Percentiles rank a stretch among this genome's conserved stretches.
phyloP scores from a whole-genome alignment of 2,113 vertebrate species.

The Saguinus imperator region DNA sequence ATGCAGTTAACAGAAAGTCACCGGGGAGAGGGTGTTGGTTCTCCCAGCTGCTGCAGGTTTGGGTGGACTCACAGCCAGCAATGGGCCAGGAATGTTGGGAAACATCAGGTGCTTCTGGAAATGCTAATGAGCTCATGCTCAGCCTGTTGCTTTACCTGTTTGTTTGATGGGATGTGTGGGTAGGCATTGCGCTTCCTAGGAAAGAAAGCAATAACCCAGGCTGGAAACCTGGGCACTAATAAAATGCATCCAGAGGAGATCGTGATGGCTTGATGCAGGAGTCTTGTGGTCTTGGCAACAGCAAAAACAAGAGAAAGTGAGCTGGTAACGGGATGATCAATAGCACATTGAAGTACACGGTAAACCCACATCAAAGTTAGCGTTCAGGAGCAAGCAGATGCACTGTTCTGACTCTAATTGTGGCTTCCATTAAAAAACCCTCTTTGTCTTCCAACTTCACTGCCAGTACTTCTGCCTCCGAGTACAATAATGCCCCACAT shows the following conservation, averaged over 20 bases:
- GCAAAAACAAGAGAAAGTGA: not conserved
- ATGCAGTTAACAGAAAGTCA: not conserved
- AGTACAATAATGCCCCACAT: accelerated
- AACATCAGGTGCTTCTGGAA: not conserved
- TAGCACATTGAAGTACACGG: accelerated
- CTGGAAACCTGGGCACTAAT: not conserved
- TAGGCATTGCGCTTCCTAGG: not conserved
- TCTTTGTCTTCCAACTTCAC: not conserved
- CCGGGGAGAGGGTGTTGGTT: not conserved
- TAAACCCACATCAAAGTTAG: not conserved
- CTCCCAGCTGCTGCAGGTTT: not conserved
- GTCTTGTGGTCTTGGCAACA: not conserved
- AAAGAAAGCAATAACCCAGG: not conserved
- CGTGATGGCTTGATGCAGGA: not conserved
- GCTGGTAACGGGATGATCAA: accelerated
- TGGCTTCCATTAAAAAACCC: not conserved
- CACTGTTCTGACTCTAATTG: not conserved
- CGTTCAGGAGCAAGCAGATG: accelerated
- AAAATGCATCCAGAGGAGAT: not conserved
- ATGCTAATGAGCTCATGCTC: not conserved
- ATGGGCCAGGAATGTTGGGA: not conserved
- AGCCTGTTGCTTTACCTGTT: not conserved
- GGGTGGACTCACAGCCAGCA: not conserved
- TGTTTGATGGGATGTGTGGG: not conserved
- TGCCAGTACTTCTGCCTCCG: not conserved